A percentile compares a stretch with the other conserved stretches of the same genome.
Conservation (phyloP, 2,888 invertebrate genomes). For the Synanthedon andrenaeformis region DNA sequence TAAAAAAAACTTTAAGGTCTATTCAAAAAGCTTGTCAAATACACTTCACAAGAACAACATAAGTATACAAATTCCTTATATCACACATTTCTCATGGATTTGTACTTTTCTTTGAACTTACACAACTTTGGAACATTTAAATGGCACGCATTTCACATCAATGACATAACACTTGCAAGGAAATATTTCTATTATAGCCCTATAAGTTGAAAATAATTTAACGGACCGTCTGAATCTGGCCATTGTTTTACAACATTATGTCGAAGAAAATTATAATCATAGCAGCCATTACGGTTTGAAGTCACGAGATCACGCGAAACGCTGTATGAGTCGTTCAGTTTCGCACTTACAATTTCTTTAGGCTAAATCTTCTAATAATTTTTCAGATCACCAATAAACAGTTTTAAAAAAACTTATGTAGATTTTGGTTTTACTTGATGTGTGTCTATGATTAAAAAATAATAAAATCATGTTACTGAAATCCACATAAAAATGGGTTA, state of each 20-base stretch:
- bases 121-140: background rate
- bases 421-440: too few relatives aligned
- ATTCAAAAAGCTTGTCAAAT: too few relatives aligned
- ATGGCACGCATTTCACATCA: constrained; percentile 15
- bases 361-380: background rate
- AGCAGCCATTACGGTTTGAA: constrained; percentile 10
- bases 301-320: constrained; percentile 22
- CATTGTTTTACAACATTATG: constrained; percentile 22
- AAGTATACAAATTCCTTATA: too few relatives aligned
- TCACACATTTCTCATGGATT: too few relatives aligned
- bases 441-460: too few relatives aligned
- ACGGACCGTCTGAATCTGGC: constrained; percentile 19
- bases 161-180: constrained; percentile 16
- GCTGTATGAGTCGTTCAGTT: background rate
- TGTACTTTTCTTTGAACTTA: too few relatives aligned
- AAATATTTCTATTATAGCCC: constrained; percentile 34
- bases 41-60: too few relatives aligned
- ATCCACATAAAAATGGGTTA: too few relatives aligned
- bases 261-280: constrained; percentile 22
- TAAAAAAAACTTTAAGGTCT: too few relatives aligned
- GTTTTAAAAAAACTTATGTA: too few relatives aligned
- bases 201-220: constrained; percentile 46
- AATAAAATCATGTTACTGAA: too few relatives aligned
- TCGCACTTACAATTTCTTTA: background rate
- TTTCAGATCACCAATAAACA: too few relatives aligned